These are phyloP conservation scores for Dorcus parallelipipedus DNA, from an alignment of 2,888 invertebrate genomes.

Conservation along the genomic window DNA sequence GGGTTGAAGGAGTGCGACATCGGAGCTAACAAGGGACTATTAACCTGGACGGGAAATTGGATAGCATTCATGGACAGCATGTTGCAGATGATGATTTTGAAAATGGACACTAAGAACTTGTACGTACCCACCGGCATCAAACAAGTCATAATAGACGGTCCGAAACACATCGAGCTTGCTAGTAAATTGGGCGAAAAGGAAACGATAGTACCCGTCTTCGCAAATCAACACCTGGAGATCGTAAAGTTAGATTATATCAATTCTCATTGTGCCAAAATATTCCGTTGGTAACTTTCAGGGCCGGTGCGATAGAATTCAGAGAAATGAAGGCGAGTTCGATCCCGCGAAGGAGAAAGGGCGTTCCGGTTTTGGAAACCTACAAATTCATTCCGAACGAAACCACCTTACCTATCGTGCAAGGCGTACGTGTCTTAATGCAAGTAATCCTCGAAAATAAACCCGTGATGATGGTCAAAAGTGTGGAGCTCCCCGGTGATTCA, in stretches of 20 bases:
- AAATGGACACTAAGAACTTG: constrained; percentile 63
- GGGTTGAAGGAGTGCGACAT: constrained; percentile 25
- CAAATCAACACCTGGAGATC: constrained; percentile 45
- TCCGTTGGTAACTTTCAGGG: constrained; percentile 41
- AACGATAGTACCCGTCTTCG: constrained; percentile 38
- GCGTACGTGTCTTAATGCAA: constrained; percentile 63
- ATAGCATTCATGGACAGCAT: constrained; percentile 84
- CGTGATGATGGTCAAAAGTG: constrained; percentile 58
- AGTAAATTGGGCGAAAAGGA: constrained; percentile 30
- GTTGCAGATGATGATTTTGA: constrained; percentile 74
- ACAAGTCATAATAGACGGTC: constrained; percentile 20
- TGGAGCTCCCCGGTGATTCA: constrained; percentile 44
- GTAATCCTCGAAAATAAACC: constrained; percentile 69
- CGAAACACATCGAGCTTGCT: constrained; percentile 17
- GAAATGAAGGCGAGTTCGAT: constrained; percentile 77
- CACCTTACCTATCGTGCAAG: constrained; percentile 31
- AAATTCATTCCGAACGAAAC: constrained; percentile 63
- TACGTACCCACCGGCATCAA: constrained; percentile 60
- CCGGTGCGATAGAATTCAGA: constrained; percentile 74
- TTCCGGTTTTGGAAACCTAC: constrained; percentile 76
- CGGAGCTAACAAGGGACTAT: constrained; percentile 48
- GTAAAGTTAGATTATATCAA: constrained; percentile 12
- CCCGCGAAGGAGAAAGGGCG: constrained; percentile 62
- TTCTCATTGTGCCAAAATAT: neutral
- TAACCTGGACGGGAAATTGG: constrained; percentile 80